A percentile compares a stretch with the other conserved stretches of the same genome.
Evolutionary conservation across 2,888 invertebrate species (phyloP).

Genomic region (Microplitis deprimator): DNA sequence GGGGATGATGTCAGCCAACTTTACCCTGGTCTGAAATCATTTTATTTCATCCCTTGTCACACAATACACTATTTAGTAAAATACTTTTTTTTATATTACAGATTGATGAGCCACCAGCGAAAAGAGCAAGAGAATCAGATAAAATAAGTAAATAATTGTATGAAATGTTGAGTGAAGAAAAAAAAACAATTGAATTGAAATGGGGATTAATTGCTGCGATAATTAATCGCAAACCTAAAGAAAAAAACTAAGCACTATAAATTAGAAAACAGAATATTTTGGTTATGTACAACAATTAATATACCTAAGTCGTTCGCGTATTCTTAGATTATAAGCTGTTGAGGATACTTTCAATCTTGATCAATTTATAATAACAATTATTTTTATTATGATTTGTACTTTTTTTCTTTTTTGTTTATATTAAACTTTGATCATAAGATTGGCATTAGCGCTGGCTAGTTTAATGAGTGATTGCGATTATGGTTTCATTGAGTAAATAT

Average conservation of each 20-base stretch:
- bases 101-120: slow-evolving; percentile 69
- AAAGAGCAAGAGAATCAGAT: slow-evolving; percentile 69
- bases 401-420: slow-evolving; percentile 37
- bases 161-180: slow-evolving; percentile 34
- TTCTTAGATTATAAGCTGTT: slow-evolving; percentile 66
- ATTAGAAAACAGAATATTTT: slow-evolving; percentile 71
- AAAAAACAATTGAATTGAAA: slow-evolving; percentile 27
- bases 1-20: no score
- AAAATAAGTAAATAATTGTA: slow-evolving; percentile 69
- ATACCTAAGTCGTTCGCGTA: slow-evolving; percentile 68
- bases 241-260: slow-evolving; percentile 63
- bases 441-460: slow-evolving; percentile 4
- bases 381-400: slow-evolving; percentile 31
- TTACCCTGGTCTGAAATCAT: neutral
- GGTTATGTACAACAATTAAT: slow-evolving; percentile 69
- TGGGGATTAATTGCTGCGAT: slow-evolving; percentile 41
- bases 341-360: slow-evolving; percentile 60
- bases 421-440: slow-evolving; percentile 27
- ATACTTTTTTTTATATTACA: slow-evolving; percentile 49
- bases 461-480: slow-evolving; percentile 5
- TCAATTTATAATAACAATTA: slow-evolving; percentile 53
- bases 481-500: neutral
- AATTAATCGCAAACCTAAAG: slow-evolving; percentile 54
- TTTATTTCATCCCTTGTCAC: neutral
- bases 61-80: neutral